A percentile compares a stretch with the other conserved stretches of the same genome.
These are phyloP conservation scores for Leptinotarsa texana DNA, from an alignment of 1,140 invertebrate species.

Conservation along the genomic window DNA sequence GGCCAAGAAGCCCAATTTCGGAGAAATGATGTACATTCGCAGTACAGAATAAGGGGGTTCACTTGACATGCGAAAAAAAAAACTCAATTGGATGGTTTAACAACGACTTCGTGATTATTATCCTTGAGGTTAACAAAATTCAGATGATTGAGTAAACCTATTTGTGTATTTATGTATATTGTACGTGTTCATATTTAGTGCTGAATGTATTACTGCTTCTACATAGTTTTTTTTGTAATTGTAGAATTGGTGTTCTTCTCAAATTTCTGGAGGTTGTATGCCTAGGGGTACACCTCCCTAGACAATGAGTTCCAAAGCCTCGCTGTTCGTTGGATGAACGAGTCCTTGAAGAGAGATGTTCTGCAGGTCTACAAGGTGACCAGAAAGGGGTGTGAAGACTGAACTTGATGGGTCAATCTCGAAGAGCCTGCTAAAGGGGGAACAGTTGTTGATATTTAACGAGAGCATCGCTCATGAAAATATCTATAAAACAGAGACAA, in stretches of 20 bases:
- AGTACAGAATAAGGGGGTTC: no score
- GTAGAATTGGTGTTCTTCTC: background rate
- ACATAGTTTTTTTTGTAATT: background rate
- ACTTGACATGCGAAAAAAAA: no score
- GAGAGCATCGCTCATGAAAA: conserved; percentile 1
- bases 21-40: no score
- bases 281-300: background rate
- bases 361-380: background rate
- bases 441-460: background rate
- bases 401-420: background rate
- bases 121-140: no score
- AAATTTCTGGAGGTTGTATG: conserved; percentile 8
- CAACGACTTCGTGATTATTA: no score
- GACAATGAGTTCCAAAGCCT: conserved; percentile 7
- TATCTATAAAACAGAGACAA: conserved; percentile 2
- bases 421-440: background rate
- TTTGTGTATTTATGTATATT: no score
- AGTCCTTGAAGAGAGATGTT: background rate
- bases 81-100: no score
- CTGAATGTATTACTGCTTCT: no score
- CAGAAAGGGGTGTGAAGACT: background rate
- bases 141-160: no score
- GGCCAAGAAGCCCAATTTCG: no score
- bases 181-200: no score
- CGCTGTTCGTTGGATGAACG: background rate